Evolutionary conservation across 2,797 vertebrate species (phyloP).

Genomic region (Dermochelys coriacea): DNA sequence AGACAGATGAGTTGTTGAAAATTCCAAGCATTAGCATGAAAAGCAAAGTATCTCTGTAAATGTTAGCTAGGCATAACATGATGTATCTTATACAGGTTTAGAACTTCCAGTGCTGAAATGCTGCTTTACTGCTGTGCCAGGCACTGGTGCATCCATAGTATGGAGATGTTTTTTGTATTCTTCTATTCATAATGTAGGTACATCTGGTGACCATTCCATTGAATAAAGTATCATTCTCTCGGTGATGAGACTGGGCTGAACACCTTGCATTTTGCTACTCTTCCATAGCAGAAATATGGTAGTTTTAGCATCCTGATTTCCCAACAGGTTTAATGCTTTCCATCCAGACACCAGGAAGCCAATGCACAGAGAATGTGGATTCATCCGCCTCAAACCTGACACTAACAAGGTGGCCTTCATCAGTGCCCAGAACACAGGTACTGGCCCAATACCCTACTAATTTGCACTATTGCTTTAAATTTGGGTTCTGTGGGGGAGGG

Average conservation of each 20-base stretch:
- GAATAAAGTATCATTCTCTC: background rate
- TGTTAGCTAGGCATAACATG: background rate
- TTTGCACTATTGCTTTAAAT: background rate
- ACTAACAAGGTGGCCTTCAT: conserved; percentile 95
- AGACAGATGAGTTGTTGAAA: background rate
- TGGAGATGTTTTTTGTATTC: background rate
- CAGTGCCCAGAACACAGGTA: conserved; percentile 97
- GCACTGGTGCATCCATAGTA: background rate
- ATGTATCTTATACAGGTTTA: rapidly evolving
- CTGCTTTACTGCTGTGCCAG: background rate
- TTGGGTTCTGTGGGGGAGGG: background rate
- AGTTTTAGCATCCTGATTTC: background rate
- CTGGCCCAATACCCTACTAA: background rate
- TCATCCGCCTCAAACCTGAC: conserved; percentile 92
- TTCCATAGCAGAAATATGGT: background rate
- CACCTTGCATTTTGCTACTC: background rate
- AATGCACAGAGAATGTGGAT: conserved; percentile 94
- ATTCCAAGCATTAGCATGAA: background rate
- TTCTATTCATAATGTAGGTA: background rate
- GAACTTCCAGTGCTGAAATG: rapidly evolving
- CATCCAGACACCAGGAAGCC: conserved; percentile 91
- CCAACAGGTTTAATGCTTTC: conserved; percentile 91
- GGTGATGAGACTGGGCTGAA: background rate
- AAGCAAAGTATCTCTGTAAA: background rate
- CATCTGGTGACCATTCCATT: background rate